Conservation (phyloP, 2,888 invertebrate genomes). For the Cerastis rubricosa region DNA sequence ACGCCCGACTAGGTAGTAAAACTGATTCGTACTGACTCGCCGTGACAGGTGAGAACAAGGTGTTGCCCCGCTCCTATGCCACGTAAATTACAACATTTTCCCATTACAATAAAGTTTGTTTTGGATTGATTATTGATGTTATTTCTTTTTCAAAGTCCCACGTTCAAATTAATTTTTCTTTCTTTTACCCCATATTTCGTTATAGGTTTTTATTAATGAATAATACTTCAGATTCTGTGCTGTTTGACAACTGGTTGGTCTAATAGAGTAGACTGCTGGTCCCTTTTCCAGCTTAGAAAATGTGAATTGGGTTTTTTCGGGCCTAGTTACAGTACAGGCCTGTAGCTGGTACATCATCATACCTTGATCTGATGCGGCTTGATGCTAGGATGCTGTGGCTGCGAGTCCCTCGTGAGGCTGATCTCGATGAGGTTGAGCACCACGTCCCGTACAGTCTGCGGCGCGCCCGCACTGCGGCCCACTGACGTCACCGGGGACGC, state of each 20-base stretch:
- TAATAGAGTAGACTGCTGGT: not conserved
- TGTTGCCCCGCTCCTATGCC: too few species aligned
- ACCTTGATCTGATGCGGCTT: conserved; percentile 80
- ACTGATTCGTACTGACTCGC: too few species aligned
- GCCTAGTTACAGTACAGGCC: not conserved
- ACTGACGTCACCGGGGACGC: conserved; percentile 68
- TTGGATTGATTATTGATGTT: too few species aligned
- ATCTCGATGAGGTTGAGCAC: conserved; percentile 96
- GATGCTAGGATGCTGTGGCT: conserved; percentile 80
- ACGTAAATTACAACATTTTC: too few species aligned
- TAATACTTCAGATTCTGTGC: not conserved
- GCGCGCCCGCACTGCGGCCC: conserved; percentile 82
- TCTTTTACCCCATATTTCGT: too few species aligned
- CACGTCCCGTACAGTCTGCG: conserved; percentile 95
- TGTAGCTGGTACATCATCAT: not conserved
- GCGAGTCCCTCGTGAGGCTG: conserved; percentile 93
- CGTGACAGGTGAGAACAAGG: too few species aligned
- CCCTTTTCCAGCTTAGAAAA: not conserved
- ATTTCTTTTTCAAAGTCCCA: too few species aligned
- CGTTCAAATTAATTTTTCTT: too few species aligned
- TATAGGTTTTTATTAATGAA: too few species aligned
- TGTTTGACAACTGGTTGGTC: not conserved
- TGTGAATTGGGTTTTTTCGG: not conserved
- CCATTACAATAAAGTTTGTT: too few species aligned
- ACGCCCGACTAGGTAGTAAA: too few species aligned